Evolutionary conservation across 2,113 vertebrate genomes (phyloP).

Genomic region (Anguilla rostrata): DNA sequence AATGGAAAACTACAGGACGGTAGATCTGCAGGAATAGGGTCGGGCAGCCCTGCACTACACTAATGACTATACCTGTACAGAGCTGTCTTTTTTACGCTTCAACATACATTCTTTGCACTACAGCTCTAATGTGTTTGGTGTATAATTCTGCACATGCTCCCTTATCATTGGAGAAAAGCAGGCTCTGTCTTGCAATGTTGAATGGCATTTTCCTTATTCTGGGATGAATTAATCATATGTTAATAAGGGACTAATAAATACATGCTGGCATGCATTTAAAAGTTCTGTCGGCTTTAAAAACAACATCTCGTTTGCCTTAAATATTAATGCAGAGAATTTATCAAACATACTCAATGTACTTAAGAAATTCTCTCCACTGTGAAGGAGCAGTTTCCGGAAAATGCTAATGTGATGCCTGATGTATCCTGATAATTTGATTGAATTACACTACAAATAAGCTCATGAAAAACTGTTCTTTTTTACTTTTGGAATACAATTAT

Average conservation of each 20-base stretch:
- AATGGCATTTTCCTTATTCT: background rate
- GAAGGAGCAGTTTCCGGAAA: background rate
- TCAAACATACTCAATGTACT: background rate
- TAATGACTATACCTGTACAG: background rate
- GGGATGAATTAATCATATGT: background rate
- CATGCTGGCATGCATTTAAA: constrained; percentile 10
- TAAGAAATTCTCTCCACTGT: background rate
- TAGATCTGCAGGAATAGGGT: too few relatives aligned
- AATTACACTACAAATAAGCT: background rate
- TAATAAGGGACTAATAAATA: background rate
- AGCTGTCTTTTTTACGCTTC: background rate
- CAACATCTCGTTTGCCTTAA: background rate
- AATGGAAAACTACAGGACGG: too few relatives aligned
- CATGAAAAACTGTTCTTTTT: background rate
- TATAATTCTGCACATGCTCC: background rate
- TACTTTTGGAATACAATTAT: background rate
- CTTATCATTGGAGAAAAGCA: background rate
- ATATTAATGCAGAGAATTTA: background rate
- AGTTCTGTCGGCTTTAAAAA: background rate
- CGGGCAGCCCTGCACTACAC: background rate
- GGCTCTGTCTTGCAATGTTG: background rate
- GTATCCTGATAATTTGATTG: background rate
- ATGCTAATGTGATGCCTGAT: background rate
- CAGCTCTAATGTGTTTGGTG: background rate
- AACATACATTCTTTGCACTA: background rate